These are phyloP conservation scores for Enteromius treurensis DNA, from an alignment of 2,797 vertebrate genomes.

Conservation along the genomic window DNA sequence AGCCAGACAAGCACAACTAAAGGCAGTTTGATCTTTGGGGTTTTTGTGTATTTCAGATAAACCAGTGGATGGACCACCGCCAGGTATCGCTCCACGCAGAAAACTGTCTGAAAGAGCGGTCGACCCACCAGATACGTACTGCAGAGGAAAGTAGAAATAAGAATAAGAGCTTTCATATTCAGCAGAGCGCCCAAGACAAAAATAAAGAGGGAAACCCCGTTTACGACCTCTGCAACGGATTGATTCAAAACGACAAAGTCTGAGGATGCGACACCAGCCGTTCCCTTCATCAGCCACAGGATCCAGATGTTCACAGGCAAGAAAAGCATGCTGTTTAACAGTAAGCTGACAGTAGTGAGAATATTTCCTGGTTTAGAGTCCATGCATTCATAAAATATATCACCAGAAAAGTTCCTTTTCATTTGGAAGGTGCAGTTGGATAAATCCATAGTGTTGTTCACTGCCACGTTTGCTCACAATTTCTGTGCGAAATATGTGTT, in stretches of 20 bases:
- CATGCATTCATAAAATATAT: conserved; percentile 26
- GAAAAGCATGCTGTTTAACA: background rate
- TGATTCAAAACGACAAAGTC: conserved; percentile 23
- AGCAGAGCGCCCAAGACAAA: background rate
- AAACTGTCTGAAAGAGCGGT: conserved; percentile 7
- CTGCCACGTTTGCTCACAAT: background rate
- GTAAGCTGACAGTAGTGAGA: background rate
- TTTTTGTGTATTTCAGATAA: conserved; percentile 24
- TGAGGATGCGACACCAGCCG: background rate
- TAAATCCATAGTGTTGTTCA: background rate
- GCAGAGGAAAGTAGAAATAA: background rate
- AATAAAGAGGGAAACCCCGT: background rate
- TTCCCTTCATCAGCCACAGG: conserved; percentile 14
- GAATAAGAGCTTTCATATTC: background rate
- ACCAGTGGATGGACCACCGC: conserved; percentile 38
- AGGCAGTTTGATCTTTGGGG: background rate
- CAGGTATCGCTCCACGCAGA: conserved; percentile 41
- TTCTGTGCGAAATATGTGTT: background rate
- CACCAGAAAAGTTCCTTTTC: background rate
- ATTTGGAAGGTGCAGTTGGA: background rate
- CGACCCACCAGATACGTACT: conserved; percentile 23
- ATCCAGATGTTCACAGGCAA: conserved; percentile 28
- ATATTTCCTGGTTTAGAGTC: conserved; percentile 18
- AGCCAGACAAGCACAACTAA: conserved; percentile 21
- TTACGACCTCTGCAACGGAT: conserved; percentile 4